Evolutionary conservation across 2,888 invertebrate genomes (phyloP).

Genomic region (Agrochola macilenta): DNA sequence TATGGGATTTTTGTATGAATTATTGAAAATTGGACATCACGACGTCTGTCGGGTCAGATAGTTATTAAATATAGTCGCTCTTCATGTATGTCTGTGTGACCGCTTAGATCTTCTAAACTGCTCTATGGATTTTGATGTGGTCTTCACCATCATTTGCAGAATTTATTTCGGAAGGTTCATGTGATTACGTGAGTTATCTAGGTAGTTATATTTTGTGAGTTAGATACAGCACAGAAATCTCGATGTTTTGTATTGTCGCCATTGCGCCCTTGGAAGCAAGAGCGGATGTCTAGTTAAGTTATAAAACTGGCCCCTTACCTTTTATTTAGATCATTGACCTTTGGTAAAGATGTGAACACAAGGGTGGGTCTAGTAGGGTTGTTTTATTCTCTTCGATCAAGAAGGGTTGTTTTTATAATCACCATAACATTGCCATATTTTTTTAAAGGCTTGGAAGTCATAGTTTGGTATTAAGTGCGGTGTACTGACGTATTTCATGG

Average conservation of each 20-base stretch:
- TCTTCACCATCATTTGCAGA: too few species aligned
- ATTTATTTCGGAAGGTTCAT: too few species aligned
- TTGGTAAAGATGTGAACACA: conserved; percentile 11
- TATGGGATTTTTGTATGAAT: too few species aligned
- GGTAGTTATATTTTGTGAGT: too few species aligned
- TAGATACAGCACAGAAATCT: not conserved
- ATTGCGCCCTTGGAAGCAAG: not conserved
- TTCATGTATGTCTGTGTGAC: too few species aligned
- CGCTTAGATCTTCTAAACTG: too few species aligned
- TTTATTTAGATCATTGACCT: conserved; percentile 26
- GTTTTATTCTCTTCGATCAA: not conserved
- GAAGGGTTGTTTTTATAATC: conserved; percentile 26
- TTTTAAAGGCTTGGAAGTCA: not conserved
- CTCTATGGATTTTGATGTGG: too few species aligned
- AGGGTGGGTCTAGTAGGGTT: conserved; percentile 16
- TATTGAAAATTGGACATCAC: too few species aligned
- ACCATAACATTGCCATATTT: not conserved
- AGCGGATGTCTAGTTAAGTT: not conserved
- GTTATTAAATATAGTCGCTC: too few species aligned
- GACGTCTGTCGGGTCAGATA: too few species aligned
- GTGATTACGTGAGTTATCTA: too few species aligned
- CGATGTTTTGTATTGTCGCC: not conserved
- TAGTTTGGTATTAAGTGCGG: not conserved
- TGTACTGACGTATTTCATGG: not conserved
- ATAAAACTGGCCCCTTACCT: conserved; percentile 1